Evolutionary conservation across 92 coral and sea anemone species (phyloP).

Genomic region (Parazoanthus darwini): DNA sequence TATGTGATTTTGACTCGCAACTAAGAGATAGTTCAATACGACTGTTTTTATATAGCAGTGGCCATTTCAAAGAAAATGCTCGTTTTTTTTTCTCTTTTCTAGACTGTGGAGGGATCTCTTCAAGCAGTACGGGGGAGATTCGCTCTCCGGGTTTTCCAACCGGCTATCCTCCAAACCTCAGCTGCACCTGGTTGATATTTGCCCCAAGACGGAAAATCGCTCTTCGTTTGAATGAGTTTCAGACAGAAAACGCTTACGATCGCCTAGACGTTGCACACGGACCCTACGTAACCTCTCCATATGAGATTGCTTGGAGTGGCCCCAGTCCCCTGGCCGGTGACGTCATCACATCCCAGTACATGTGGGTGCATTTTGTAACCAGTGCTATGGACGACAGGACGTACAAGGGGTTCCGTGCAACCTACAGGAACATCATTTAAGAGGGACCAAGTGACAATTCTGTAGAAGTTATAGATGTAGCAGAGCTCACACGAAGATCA

Average conservation of each 20-base stretch:
- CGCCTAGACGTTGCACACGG: conserved; percentile 86
- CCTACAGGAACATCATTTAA: conserved; percentile 44
- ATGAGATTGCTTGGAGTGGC: conserved; percentile 87
- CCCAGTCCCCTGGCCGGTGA: conserved; percentile 75
- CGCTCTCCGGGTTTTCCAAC: conserved; percentile 87
- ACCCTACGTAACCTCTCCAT: conserved; percentile 82
- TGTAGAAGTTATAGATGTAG: not conserved
- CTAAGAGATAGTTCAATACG: no score
- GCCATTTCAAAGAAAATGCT: not conserved
- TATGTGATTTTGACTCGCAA: no score
- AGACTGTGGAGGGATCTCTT: conserved; percentile 95
- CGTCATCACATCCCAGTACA: conserved; percentile 71
- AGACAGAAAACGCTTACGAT: conserved; percentile 87
- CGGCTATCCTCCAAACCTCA: conserved; percentile 82
- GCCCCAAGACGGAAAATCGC: conserved; percentile 70
- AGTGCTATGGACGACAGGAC: conserved; percentile 78
- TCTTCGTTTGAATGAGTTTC: conserved; percentile 71
- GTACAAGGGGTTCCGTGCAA: conserved; percentile 90
- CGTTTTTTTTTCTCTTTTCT: not conserved
- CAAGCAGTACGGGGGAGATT: conserved; percentile 73
- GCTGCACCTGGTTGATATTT: conserved; percentile 91
- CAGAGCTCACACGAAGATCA: not conserved
- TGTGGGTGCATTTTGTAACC: conserved; percentile 87
- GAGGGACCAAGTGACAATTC: not conserved
- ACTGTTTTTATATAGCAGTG: not conserved